phyloP scores from a whole-genome alignment of 2,113 vertebrate species.

The Neoarius graeffei region DNA sequence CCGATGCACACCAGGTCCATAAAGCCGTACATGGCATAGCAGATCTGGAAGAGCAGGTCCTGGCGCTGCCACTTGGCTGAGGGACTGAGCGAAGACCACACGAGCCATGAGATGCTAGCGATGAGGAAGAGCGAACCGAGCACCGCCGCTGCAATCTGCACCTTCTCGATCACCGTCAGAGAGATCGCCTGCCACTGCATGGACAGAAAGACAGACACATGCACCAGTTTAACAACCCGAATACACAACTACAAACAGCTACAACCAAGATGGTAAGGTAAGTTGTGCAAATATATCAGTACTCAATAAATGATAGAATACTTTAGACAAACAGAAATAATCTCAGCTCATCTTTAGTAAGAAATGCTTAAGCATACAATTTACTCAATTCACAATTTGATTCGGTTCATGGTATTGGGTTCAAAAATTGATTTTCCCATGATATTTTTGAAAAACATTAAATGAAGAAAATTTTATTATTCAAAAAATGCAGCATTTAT shows the following conservation, averaged over 20 bases:
- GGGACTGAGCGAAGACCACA: slow-evolving; percentile 89
- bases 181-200: slow-evolving; percentile 89
- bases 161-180: slow-evolving; percentile 89
- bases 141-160: slow-evolving; percentile 87
- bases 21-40: slow-evolving; percentile 91
- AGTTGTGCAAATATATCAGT: neutral
- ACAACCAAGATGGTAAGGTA: neutral
- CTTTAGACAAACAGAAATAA: neutral
- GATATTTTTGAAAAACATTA: too few relatives aligned
- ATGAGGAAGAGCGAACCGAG: slow-evolving; percentile 89
- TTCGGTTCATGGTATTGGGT: too few relatives aligned
- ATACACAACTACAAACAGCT: neutral
- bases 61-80: slow-evolving; percentile 90
- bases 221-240: neutral
- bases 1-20: slow-evolving; percentile 93
- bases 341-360: neutral
- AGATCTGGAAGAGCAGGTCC: slow-evolving; percentile 93
- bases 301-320: neutral
- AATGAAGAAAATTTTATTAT: too few relatives aligned
- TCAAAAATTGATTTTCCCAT: too few relatives aligned
- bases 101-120: slow-evolving; percentile 89
- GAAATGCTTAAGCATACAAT: too few relatives aligned
- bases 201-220: neutral
- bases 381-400: too few relatives aligned
- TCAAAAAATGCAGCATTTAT: too few relatives aligned